Evolutionary conservation across 1,140 invertebrate species (phyloP).

Genomic region (Macrobrachium nipponense): DNA sequence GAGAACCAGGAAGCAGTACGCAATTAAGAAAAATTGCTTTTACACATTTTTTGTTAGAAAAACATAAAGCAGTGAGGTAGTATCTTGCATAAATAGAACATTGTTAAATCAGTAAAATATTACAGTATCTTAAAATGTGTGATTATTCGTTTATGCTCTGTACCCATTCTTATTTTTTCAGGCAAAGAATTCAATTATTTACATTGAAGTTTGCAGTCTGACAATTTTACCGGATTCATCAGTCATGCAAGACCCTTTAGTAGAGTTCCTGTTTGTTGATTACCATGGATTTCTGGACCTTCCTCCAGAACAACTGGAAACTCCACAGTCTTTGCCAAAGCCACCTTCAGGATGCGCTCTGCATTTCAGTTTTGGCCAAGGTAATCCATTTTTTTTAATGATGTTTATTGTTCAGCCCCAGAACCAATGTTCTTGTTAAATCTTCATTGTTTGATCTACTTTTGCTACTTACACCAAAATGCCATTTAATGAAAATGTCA

Average conservation of each 20-base stretch:
- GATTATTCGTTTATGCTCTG: not conserved
- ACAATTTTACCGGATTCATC: constrained; percentile 18
- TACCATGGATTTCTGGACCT: constrained; percentile 54
- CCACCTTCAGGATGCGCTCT: constrained; percentile 13
- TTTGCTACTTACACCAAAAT: no score
- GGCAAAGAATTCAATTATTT: constrained; percentile 31
- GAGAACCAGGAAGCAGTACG: no score
- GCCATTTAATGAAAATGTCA: no score
- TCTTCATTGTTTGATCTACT: not conserved
- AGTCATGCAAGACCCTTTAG: constrained; percentile 34
- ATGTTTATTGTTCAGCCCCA: not conserved
- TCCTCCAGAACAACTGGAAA: constrained; percentile 52
- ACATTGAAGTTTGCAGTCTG: constrained; percentile 45
- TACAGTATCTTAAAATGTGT: no score
- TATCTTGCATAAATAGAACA: no score
- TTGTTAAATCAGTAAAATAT: no score
- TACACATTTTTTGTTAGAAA: no score
- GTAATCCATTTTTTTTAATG: not conserved
- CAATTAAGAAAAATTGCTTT: no score
- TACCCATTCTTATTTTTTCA: constrained; percentile 20
- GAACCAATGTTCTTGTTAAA: not conserved
- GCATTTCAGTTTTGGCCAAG: constrained; percentile 50
- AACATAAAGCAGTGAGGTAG: no score
- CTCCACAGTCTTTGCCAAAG: constrained; percentile 45
- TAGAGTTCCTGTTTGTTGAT: constrained; percentile 55